Evolutionary conservation across 2,888 invertebrate genomes (phyloP).

Genomic region (Drosophila stalkeri): DNA sequence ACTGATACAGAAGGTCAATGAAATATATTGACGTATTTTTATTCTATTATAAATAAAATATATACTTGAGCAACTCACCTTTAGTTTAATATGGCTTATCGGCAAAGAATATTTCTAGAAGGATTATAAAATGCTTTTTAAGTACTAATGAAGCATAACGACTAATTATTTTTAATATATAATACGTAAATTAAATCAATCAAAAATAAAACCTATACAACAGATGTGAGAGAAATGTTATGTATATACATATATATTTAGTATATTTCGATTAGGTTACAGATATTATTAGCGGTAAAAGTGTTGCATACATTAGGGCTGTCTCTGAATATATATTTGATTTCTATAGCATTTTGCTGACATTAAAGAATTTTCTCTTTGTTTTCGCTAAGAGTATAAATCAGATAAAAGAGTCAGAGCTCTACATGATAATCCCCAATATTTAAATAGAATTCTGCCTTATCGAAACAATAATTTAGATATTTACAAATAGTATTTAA

Average conservation of each 20-base stretch:
- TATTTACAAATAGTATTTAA: background rate
- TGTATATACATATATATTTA: background rate
- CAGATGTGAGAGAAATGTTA: background rate
- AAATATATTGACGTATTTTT: background rate
- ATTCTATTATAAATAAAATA: background rate
- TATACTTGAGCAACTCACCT: background rate
- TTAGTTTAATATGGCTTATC: too few species aligned
- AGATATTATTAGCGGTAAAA: background rate
- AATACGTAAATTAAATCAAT: background rate
- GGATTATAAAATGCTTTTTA: background rate
- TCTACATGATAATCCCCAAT: background rate
- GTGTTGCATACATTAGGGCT: background rate
- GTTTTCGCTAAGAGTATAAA: background rate
- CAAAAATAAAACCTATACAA: background rate
- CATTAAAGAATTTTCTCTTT: background rate
- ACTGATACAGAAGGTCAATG: background rate
- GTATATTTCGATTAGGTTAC: background rate
- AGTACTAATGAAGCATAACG: too few species aligned
- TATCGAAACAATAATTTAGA: background rate
- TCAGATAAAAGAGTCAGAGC: background rate
- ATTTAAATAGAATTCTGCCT: background rate
- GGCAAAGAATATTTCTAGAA: background rate
- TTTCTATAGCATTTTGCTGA: background rate
- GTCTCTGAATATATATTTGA: background rate
- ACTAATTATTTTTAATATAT: background rate